Evolutionary conservation across 1,140 invertebrate species (phyloP), one percentile per base, ranked within the genome.

Genomic region (Hesperophylax magnus): DNA sequence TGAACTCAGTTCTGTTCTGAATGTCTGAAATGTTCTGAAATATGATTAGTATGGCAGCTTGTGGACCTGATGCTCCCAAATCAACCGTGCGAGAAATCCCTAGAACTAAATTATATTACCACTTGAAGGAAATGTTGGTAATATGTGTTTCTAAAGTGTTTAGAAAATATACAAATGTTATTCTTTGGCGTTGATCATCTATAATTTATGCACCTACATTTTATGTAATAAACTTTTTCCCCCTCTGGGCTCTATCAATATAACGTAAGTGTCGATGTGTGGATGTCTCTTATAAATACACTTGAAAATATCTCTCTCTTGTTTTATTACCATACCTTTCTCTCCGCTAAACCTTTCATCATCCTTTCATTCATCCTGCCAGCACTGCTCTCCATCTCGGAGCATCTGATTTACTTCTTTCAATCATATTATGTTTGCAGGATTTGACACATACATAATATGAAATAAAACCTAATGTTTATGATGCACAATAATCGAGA

Each of bases 281-380:
- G 89, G 89, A 90, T 90, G 89, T 90, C 89, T 90, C 89, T 90
- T 86, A 90, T 89, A 90, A 89, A 90, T 87, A 85, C 83, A 83
- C 86, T 88, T 87, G 82, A 86, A 88, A 87, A 83, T 85, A 84
- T 83, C 79, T 80, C 31, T 56, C 53, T 78, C 61, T 80, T 85
- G 83, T 85, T 85, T 82, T 84, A 67, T 80, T 79, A 71, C 39
- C 3, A 47, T 52, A 34, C 75, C 53, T 27, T 58, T 39, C 77
- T 20, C 31, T 22, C 22, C 24, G 1, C 9, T 3, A 0, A 11
- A 14, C 11, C 39, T 47, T 1, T 47, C 39, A 2, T 5, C 27
- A 5, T 27, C 27, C 27, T 27, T 27, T 5, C 11, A 14, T 47
- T 3, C 39, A 14, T 34, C 8, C 7, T 5, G 9, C 39, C 39